Conservation (phyloP, 1,140 invertebrate species). For the Radopholus similis region DNA sequence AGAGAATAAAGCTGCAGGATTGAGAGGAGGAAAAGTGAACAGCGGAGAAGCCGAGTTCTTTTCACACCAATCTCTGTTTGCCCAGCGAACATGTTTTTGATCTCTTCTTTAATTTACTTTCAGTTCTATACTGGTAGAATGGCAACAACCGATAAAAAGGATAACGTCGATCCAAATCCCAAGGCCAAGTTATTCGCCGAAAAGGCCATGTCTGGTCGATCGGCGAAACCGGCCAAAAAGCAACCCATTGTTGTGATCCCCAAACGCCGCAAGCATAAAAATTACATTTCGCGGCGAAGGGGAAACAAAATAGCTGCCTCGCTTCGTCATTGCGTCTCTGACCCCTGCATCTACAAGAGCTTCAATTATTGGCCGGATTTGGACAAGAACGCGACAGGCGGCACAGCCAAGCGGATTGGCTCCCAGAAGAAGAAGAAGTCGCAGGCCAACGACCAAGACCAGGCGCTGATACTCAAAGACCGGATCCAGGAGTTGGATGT, state of each 20-base stretch:
- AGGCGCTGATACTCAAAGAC: not conserved
- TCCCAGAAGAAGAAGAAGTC: not conserved
- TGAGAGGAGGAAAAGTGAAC: no score
- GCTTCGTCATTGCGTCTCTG: slow-evolving; percentile 36
- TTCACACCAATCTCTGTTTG: no score
- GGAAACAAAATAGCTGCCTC: slow-evolving; percentile 21
- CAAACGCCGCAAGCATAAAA: slow-evolving; percentile 44
- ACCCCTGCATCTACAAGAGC: slow-evolving; percentile 40
- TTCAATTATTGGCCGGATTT: slow-evolving; percentile 32
- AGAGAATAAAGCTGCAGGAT: not conserved
- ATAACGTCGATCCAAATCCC: not conserved
- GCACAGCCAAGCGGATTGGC: not conserved
- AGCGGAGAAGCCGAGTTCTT: no score
- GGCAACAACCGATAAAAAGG: not conserved
- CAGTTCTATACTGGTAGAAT: not conserved
- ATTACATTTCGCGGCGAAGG: slow-evolving; percentile 41
- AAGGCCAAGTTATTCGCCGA: not conserved
- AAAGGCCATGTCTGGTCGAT: not conserved
- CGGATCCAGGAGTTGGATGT: slow-evolving; percentile 18
- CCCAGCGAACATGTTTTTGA: no score
- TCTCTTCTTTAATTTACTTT: not conserved
- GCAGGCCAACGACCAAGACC: not conserved
- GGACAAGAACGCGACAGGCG: not conserved
- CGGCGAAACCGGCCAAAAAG: not conserved
- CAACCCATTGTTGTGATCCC: slow-evolving; percentile 43